Percentiles rank a stretch among this genome's conserved stretches.
Evolutionary conservation across 2,888 invertebrate genomes (phyloP).

Genomic region (Holacanthella duospinosa): DNA sequence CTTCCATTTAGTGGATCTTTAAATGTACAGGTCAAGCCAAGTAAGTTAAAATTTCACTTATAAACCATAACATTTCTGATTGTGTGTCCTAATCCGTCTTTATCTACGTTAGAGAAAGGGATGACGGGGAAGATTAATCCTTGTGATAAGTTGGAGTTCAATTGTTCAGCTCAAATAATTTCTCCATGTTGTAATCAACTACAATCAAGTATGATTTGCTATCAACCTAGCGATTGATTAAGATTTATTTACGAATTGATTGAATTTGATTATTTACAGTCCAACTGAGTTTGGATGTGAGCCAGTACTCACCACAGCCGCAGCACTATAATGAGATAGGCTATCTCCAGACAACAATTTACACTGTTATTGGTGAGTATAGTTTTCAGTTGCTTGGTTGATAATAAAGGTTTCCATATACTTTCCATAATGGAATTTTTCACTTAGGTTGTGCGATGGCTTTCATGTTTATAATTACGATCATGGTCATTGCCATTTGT

Average conservation of each 20-base stretch:
- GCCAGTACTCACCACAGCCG: conserved; percentile 33
- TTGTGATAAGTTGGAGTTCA: conserved; percentile 41
- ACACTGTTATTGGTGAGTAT: conserved; percentile 43
- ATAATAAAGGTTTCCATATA: not conserved
- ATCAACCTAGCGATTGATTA: not conserved
- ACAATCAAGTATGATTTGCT: conserved; percentile 20
- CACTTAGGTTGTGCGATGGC: conserved; percentile 44
- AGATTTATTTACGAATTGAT: not conserved
- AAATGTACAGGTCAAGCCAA: conserved; percentile 23
- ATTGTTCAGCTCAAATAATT: conserved; percentile 44
- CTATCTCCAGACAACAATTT: conserved; percentile 44
- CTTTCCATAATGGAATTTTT: conserved; percentile 9
- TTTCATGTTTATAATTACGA: conserved; percentile 44
- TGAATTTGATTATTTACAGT: conserved; percentile 12
- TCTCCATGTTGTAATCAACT: conserved; percentile 44
- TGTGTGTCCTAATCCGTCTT: not conserved
- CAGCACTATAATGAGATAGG: conserved; percentile 42
- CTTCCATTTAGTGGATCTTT: conserved; percentile 15
- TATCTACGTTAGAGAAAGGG: conserved; percentile 30
- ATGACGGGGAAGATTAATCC: conserved; percentile 34
- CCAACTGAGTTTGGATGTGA: conserved; percentile 18
- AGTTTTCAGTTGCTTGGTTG: not conserved
- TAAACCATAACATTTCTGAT: not conserved
- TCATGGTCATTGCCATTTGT: conserved; percentile 44
- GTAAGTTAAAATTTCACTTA: conserved; percentile 14